Evolutionary conservation across 2,888 invertebrate genomes (phyloP).

Genomic region (Diploptera punctata): DNA sequence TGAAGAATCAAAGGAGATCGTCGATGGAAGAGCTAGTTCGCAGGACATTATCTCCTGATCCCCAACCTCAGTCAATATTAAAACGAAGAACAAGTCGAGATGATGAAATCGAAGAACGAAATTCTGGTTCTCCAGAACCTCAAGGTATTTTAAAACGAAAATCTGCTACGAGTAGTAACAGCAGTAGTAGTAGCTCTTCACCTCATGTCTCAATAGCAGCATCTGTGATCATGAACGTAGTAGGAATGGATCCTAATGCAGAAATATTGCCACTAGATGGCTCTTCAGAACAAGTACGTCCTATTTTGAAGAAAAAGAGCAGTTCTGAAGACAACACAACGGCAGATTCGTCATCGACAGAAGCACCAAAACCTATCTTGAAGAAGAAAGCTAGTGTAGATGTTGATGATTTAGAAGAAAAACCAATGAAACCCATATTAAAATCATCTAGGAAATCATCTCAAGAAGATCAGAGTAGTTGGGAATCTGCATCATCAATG

Average conservation of each 20-base stretch:
- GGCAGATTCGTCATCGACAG: constrained; percentile 45
- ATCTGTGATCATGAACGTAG: constrained; percentile 69
- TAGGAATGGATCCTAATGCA: constrained; percentile 52
- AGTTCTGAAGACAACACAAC: constrained; percentile 68
- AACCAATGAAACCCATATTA: constrained; percentile 77
- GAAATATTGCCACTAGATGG: constrained; percentile 50
- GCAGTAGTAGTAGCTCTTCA: constrained; percentile 63
- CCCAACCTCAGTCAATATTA: constrained; percentile 63
- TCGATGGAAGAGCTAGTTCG: constrained; percentile 71
- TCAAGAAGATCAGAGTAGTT: constrained; percentile 43
- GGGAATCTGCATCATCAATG: background rate
- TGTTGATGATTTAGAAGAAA: constrained; percentile 64
- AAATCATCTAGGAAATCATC: constrained; percentile 74
- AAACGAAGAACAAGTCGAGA: constrained; percentile 70
- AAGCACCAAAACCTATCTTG: constrained; percentile 70
- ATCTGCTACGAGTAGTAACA: constrained; percentile 66
- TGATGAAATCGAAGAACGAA: constrained; percentile 65
- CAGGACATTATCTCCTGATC: constrained; percentile 68
- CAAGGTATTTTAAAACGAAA: constrained; percentile 75
- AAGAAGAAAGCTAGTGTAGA: constrained; percentile 86
- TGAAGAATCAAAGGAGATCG: constrained; percentile 71
- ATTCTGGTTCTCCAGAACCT: constrained; percentile 69
- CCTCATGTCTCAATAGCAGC: constrained; percentile 73
- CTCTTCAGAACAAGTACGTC: constrained; percentile 66
- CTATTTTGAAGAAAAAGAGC: constrained; percentile 85